These are phyloP conservation scores for Altica lythri DNA, from an alignment of 2,888 invertebrate species.

Conservation along the genomic window DNA sequence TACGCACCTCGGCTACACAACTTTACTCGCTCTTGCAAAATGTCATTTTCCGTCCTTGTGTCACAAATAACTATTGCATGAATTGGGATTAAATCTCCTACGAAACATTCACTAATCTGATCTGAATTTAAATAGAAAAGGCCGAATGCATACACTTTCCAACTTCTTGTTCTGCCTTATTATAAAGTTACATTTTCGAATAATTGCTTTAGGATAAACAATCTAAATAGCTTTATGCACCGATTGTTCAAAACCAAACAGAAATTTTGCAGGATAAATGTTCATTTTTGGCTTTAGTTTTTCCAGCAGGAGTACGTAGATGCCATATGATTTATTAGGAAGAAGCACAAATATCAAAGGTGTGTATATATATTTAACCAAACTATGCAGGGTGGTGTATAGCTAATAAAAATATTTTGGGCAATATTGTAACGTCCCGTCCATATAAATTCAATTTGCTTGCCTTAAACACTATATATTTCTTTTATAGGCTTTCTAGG, in stretches of 20 bases:
- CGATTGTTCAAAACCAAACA: not conserved
- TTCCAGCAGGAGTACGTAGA: not conserved
- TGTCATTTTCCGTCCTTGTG: too few species aligned
- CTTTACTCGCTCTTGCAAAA: too few species aligned
- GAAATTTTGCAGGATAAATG: not conserved
- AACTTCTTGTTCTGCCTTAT: not conserved
- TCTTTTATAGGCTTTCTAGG: not conserved
- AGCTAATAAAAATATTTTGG: not conserved
- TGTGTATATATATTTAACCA: not conserved
- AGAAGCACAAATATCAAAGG: not conserved
- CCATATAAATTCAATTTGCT: too few species aligned
- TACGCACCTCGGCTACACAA: too few species aligned
- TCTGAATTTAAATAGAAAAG: too few species aligned
- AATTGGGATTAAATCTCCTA: too few species aligned
- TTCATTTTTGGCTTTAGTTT: not conserved
- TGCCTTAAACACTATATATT: not conserved
- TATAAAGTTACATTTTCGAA: not conserved
- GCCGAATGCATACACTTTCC: too few species aligned
- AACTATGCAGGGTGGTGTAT: not conserved
- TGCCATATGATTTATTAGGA: not conserved
- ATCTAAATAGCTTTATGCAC: not conserved
- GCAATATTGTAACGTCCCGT: not conserved
- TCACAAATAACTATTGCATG: too few species aligned
- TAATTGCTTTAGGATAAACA: not conserved
- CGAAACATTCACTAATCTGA: too few species aligned